phyloP scores from a whole-genome alignment of 2,797 vertebrate genomes.

The Cephalopachus bancanus region DNA sequence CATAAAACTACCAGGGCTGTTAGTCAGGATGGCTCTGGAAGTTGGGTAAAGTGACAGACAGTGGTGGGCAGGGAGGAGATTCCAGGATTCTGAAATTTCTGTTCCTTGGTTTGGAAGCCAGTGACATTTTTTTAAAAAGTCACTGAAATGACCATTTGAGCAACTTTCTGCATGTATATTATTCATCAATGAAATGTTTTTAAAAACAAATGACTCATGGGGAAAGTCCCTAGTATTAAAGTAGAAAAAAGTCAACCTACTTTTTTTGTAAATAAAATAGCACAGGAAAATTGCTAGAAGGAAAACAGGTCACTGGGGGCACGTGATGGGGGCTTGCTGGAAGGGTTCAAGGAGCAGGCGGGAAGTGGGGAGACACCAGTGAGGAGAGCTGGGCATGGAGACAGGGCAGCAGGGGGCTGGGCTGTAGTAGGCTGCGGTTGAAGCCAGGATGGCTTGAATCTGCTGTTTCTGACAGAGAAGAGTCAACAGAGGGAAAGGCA shows the following conservation, averaged over 20 bases:
- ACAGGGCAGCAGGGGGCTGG: not conserved
- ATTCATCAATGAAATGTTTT: not conserved
- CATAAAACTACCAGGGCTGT: not conserved
- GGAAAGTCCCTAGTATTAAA: not conserved
- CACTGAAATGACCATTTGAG: not conserved
- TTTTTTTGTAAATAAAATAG: not conserved
- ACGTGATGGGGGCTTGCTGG: not conserved
- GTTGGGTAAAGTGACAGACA: not conserved
- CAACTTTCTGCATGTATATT: not conserved
- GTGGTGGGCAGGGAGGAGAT: not conserved
- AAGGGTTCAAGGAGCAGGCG: not conserved
- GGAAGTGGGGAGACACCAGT: not conserved
- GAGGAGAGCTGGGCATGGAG: slow-evolving; percentile 12
- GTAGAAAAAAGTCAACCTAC: not conserved
- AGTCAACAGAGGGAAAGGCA: not conserved
- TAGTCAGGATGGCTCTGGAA: slow-evolving; percentile 9
- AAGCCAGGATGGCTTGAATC: not conserved
- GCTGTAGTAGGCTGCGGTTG: not conserved
- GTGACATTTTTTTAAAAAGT: slow-evolving; percentile 36
- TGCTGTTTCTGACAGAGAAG: not conserved
- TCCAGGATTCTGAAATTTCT: not conserved
- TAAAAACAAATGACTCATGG: slow-evolving; percentile 9
- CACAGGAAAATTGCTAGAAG: not conserved
- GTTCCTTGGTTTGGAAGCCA: not conserved
- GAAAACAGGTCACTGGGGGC: not conserved